Evolutionary conservation across 2,888 invertebrate genomes (phyloP).

Genomic region (Sialis lutaria): DNA sequence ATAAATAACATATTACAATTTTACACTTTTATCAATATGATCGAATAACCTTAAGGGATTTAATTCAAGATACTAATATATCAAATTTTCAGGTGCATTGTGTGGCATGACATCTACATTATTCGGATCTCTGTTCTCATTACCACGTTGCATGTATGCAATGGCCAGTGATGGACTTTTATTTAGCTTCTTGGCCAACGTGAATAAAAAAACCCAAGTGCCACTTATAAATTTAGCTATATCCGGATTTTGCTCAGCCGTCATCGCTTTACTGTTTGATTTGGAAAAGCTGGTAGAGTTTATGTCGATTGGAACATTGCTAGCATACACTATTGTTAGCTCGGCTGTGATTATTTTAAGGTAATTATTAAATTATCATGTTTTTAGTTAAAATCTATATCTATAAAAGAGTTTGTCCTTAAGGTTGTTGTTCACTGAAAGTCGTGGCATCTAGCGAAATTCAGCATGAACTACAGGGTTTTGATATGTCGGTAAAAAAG

Average conservation of each 20-base stretch:
- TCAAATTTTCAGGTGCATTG: slow-evolving; percentile 42
- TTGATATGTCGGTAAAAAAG: too few species aligned
- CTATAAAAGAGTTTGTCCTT: too few species aligned
- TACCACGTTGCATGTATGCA: slow-evolving; percentile 75
- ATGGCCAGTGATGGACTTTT: slow-evolving; percentile 82
- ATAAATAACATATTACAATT: too few species aligned
- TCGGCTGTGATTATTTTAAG: slow-evolving; percentile 76
- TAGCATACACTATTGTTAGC: slow-evolving; percentile 84
- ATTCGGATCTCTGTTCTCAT: slow-evolving; percentile 68
- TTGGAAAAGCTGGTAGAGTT: slow-evolving; percentile 82
- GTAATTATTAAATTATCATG: slow-evolving; percentile 29
- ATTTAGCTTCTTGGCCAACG: slow-evolving; percentile 60
- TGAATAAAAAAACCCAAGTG: slow-evolving; percentile 64
- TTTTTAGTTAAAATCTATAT: neutral
- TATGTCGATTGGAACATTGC: slow-evolving; percentile 80
- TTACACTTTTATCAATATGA: too few species aligned
- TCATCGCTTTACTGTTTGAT: slow-evolving; percentile 73
- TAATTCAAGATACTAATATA: too few species aligned
- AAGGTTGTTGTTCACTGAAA: too few species aligned
- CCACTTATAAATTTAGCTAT: slow-evolving; percentile 59
- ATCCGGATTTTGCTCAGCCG: slow-evolving; percentile 56
- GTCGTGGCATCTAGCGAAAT: too few species aligned
- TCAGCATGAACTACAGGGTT: too few species aligned
- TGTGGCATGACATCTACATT: slow-evolving; percentile 86
- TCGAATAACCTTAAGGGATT: too few species aligned